Percentiles rank a stretch among this genome's conserved stretches.
Conservation (phyloP, 2,888 invertebrate species). For the Cephus pygmeus region DNA sequence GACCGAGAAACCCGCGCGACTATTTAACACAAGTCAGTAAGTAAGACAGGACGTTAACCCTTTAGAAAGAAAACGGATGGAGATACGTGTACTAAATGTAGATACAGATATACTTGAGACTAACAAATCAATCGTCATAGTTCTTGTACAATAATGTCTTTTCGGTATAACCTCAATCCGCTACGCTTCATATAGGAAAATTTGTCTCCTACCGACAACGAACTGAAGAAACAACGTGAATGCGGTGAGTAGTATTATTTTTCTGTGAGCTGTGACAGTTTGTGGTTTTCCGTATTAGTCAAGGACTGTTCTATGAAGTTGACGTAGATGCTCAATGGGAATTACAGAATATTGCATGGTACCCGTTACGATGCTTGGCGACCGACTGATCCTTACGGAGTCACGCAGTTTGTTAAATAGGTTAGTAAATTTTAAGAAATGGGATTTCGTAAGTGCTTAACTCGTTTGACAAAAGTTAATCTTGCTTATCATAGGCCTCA, state of each 20-base stretch:
- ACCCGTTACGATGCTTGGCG: neutral
- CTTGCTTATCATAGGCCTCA: neutral
- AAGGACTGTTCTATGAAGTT: neutral
- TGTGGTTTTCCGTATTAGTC: neutral
- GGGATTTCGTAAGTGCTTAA: neutral
- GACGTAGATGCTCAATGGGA: neutral
- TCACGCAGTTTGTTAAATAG: neutral
- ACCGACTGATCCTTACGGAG: neutral
- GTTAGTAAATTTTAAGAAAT: neutral
- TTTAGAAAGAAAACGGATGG: neutral
- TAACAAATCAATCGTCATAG: neutral
- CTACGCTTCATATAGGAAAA: neutral
- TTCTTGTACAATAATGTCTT: neutral
- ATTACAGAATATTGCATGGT: neutral
- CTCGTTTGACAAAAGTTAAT: neutral
- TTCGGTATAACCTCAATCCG: neutral
- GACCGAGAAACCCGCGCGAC: neutral
- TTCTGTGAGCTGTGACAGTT: neutral
- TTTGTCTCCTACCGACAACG: neutral
- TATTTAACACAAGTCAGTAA: neutral
- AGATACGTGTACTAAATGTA: neutral
- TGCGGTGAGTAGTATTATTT: neutral
- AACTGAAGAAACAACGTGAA: neutral
- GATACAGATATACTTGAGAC: neutral
- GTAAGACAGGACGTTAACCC: neutral